Conservation (phyloP, 2,888 invertebrate genomes). For the Troilus luridus region DNA sequence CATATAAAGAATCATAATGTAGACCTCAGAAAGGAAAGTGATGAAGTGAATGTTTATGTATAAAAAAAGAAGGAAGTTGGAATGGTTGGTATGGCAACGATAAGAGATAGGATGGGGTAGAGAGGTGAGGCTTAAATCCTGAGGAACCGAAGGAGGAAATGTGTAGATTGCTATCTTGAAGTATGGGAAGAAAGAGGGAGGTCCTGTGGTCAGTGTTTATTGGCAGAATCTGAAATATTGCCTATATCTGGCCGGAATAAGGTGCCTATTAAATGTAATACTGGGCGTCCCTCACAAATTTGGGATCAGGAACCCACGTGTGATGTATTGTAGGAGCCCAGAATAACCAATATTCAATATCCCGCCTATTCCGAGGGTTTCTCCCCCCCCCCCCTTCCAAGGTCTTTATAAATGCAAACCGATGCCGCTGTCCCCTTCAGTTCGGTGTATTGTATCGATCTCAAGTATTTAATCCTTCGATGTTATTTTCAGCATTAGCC, state of each 20-base stretch:
- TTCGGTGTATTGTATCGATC: neutral
- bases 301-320: slow-evolving; percentile 15
- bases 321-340: slow-evolving; percentile 8
- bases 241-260: slow-evolving; percentile 57
- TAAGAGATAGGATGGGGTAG: slow-evolving; percentile 9
- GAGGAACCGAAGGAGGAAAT: slow-evolving; percentile 42
- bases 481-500: neutral
- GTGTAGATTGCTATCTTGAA: slow-evolving; percentile 48
- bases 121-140: slow-evolving; percentile 3
- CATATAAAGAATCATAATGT: neutral
- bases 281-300: slow-evolving; percentile 53
- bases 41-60: neutral
- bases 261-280: slow-evolving; percentile 53
- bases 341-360: slow-evolving; percentile 42
- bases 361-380: neutral
- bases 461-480: neutral
- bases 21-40: neutral
- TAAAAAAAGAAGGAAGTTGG: neutral
- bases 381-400: neutral
- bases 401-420: slow-evolving; percentile 21
- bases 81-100: neutral
- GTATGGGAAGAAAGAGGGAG: slow-evolving; percentile 55
- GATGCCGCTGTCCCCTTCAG: neutral
- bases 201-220: slow-evolving; percentile 56
- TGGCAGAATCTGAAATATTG: slow-evolving; percentile 58